Evolutionary conservation across 2,113 vertebrate species (phyloP), one percentile per base, ranked within the genome.

Genomic region (Rana temporaria): DNA sequence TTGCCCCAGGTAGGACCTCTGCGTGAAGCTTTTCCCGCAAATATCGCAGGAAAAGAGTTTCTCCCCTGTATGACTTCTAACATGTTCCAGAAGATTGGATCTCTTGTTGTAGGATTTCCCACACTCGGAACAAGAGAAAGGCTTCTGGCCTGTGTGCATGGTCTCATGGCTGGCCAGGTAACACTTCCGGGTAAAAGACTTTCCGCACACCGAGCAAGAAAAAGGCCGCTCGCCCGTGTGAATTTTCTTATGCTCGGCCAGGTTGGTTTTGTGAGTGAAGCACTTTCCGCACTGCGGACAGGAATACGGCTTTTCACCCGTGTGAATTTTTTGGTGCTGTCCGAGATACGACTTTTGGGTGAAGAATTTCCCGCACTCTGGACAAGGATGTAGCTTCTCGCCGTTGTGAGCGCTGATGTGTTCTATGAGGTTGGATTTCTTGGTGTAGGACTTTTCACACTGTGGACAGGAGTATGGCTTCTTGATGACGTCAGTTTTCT

Each of bases 1-100:
- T 9, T 55, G 20, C 24, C 68, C 32, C 9, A 84, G 82, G n/a
- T 78, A 64, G 34, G 48, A 79, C 19, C 30, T 76, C 62, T 84
- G 60, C 4, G n/a, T 77, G 26, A 84, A 84, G 42, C 32, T 30
- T 64, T 84, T 84, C 6, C 42, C 18, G 22, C 68, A 55, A 26
- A 82, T 72, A 11, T 48, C 42, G 12, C 42, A 48, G 42, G 42
- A 48, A 48, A 48, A 48, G 42, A 48, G 42, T 48, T 48, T 48
- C 12, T 48, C 42, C 42, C 42, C 42, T 14, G 42, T 48, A 14
- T 48, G 42, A 48, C 42, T 48, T 48, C 42, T 48, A 48, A 48
- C 42, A 12, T 48, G 42, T 12, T 48, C 42, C 6, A 48, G 12
- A 8, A 48, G 42, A 48, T 48, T 48, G 42, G 42, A 48, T 8